Conservation (phyloP, 2,797 vertebrate species). For the Miichthys miiuy region DNA sequence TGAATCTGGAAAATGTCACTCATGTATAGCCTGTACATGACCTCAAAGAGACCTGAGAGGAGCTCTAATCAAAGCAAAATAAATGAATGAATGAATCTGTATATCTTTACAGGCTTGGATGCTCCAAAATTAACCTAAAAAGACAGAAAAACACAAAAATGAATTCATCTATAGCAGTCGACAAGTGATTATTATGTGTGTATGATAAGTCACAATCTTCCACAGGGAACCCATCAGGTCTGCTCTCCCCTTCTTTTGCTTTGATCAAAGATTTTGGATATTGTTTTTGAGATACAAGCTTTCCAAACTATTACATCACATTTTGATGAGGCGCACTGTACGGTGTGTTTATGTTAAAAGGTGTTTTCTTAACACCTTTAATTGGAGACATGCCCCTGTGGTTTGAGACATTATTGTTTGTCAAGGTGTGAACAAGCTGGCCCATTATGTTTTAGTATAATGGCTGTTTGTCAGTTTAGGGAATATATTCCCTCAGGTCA, state of each 20-base stretch:
- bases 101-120: too few species aligned
- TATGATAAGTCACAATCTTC: not conserved
- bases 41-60: too few species aligned
- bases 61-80: too few species aligned
- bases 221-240: not conserved
- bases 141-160: too few species aligned
- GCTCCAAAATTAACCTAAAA: too few species aligned
- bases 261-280: not conserved
- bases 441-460: not conserved
- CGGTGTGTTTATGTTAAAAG: not conserved
- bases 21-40: too few species aligned
- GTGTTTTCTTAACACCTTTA: constrained; percentile 34
- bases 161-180: too few species aligned
- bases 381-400: constrained; percentile 10
- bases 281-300: not conserved
- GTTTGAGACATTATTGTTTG: constrained; percentile 11
- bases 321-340: not conserved
- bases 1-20: too few species aligned
- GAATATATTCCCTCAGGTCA: not conserved
- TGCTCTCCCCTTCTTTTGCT: not conserved
- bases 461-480: not conserved
- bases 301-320: constrained; percentile 6
- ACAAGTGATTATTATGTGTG: not conserved
- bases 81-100: too few species aligned
- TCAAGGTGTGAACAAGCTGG: constrained; percentile 16